Conservation (phyloP, 2,888 invertebrate genomes). For the Eudasyphora cyanicolor region DNA sequence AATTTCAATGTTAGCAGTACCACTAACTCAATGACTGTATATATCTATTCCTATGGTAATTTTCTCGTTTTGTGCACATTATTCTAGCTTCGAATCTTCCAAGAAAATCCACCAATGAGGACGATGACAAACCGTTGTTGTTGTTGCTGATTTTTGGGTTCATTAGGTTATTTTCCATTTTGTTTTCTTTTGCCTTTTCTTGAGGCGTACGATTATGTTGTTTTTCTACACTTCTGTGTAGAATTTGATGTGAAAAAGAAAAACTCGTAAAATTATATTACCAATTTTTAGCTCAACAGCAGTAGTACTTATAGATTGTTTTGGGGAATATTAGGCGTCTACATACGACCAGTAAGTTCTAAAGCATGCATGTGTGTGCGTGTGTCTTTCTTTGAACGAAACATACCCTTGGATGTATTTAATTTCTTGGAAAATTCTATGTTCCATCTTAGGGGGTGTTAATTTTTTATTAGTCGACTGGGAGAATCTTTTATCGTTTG, state of each 20-base stretch:
- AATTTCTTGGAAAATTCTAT: background rate
- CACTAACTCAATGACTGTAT: background rate
- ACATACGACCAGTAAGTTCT: no score
- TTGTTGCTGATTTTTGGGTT: background rate
- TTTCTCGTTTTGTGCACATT: background rate
- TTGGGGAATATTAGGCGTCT: background rate
- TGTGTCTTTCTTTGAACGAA: background rate
- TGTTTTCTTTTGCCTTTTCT: background rate
- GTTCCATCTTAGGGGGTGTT: background rate
- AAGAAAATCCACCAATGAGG: background rate
- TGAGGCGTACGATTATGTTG: no score
- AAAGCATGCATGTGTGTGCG: no score
- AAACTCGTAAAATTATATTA: background rate
- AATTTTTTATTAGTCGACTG: background rate
- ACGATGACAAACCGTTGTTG: background rate
- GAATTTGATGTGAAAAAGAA: background rate
- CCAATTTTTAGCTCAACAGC: background rate
- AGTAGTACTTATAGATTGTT: no score
- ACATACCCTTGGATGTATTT: no score
- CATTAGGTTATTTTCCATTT: background rate
- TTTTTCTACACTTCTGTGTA: background rate
- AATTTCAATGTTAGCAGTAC: constrained; percentile 47
- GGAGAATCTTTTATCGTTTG: background rate
- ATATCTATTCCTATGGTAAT: constrained; percentile 13
- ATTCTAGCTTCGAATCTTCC: background rate